Evolutionary conservation across 2,113 vertebrate species (phyloP), one percentile per base, ranked within the genome.

Genomic region (Brachyhypopomus gauderio): DNA sequence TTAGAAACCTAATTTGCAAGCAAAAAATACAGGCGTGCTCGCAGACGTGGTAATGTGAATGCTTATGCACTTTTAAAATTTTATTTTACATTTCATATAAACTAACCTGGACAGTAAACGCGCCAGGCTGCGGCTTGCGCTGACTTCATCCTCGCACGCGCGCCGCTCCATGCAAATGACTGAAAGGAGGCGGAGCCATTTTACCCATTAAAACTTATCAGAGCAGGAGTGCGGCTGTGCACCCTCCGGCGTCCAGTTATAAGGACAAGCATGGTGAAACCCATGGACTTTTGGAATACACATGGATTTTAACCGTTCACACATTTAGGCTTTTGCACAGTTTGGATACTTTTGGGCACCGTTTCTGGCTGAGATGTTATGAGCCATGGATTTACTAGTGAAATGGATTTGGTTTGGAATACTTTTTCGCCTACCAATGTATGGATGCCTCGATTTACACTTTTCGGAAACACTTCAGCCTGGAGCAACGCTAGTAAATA

Each of bases 101-200:
- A 63, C 60, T 63, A 25, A 63, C 25, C 5, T 12, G 60, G 45
- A 52, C 9, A 52, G 12, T 3, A 52, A 52, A 52, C 9, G 45
- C 12, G 45, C 12, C 45, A 14, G 12, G 45, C 45, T 14, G 12
- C 45, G 45, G 45, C n/a, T n/a, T 52, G 9, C 45, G 45, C 12
- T 52, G 45, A 52, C 45, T 52, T 52, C 4, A 19, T 17, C 63
- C 20, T 27, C 27, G 11, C 14, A n/a, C 52, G 52, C 3, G 58
- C 71, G 87, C 85, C 87, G 88, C 85, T 92, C 88, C 87, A 88
- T 90, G 92, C 87, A 91, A 91, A 92, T 92, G 78, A 66, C 76
- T 80, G 83, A 78, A 76, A 79, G 87, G 90, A 90, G 87, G 90
- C 77, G 91, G 89, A 91, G 92, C 90, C 90, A 90, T 92, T 81